phyloP scores from a whole-genome alignment of 2,113 vertebrate genomes.

The Mirza zaza region DNA sequence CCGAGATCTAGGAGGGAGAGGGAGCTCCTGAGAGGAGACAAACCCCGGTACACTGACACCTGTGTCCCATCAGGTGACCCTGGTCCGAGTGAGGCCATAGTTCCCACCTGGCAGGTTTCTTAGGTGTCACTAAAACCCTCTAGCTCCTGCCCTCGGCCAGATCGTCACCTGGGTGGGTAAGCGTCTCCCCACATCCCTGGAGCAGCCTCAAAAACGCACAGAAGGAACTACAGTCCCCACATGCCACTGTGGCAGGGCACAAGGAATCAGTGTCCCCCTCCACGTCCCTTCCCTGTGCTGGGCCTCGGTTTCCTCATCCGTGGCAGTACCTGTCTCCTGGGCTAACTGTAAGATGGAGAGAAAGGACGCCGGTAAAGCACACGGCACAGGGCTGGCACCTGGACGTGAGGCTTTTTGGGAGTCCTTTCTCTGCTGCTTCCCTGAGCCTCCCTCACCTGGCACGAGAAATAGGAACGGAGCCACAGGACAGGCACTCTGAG shows the following conservation, averaged over 20 bases:
- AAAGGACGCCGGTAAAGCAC: fast-evolving
- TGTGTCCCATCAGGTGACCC: neutral
- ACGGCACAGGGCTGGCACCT: fast-evolving
- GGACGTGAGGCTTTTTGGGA: fast-evolving
- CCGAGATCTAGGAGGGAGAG: fast-evolving
- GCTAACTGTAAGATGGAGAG: neutral
- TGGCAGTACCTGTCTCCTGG: neutral
- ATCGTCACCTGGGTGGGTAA: too few relatives aligned
- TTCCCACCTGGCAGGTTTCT: neutral
- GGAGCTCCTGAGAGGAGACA: neutral
- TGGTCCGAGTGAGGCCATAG: neutral
- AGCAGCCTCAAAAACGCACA: neutral
- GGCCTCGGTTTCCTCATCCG: neutral
- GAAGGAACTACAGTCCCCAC: neutral
- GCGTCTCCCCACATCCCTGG: neutral
- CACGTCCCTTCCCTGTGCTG: neutral
- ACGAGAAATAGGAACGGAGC: fast-evolving
- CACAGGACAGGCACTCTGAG: neutral
- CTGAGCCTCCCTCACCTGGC: neutral
- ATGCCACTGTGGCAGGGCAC: fast-evolving
- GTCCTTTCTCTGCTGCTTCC: neutral
- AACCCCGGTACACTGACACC: neutral
- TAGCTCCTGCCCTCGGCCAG: neutral
- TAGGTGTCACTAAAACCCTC: too few relatives aligned
- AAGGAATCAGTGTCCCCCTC: neutral